Conservation (phyloP, 2,888 invertebrate species). For the Serripes groenlandicus region DNA sequence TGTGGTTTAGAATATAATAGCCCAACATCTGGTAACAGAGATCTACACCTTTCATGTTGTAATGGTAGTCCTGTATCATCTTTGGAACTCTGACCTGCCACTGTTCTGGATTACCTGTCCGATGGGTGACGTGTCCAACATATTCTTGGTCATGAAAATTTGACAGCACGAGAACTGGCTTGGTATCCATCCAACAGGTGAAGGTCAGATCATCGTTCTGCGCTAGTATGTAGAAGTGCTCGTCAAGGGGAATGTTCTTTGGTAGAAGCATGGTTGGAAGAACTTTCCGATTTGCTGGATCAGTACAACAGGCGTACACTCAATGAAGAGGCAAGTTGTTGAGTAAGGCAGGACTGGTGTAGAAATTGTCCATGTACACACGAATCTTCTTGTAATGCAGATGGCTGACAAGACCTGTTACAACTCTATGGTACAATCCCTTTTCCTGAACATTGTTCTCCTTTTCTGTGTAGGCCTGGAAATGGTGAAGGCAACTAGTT, state of each 20-base stretch:
- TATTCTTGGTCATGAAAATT: constrained; percentile 28
- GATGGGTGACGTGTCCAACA: background rate
- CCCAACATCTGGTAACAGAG: constrained; percentile 35
- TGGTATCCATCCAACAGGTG: constrained; percentile 58
- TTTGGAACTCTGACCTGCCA: constrained; percentile 13
- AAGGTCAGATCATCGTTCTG: constrained; percentile 52
- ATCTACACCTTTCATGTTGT: constrained; percentile 35
- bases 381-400: background rate
- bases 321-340: constrained; percentile 11
- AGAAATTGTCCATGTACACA: constrained; percentile 58
- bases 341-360: constrained; percentile 35
- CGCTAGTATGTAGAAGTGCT: constrained; percentile 56
- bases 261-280: constrained; percentile 49
- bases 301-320: constrained; percentile 52
- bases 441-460: constrained; percentile 24
- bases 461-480: constrained; percentile 50
- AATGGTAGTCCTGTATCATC: constrained; percentile 35
- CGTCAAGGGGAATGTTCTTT: constrained; percentile 28
- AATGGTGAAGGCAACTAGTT: constrained; percentile 24
- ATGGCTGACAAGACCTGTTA: constrained; percentile 11
- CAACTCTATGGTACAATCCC: constrained; percentile 33
- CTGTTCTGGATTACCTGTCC: constrained; percentile 8
- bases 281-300: constrained; percentile 44
- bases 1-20: constrained; percentile 38
- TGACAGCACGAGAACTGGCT: constrained; percentile 46